Conservation (phyloP, 2,888 invertebrate species). For the Ditylenchus weischeri region DNA sequence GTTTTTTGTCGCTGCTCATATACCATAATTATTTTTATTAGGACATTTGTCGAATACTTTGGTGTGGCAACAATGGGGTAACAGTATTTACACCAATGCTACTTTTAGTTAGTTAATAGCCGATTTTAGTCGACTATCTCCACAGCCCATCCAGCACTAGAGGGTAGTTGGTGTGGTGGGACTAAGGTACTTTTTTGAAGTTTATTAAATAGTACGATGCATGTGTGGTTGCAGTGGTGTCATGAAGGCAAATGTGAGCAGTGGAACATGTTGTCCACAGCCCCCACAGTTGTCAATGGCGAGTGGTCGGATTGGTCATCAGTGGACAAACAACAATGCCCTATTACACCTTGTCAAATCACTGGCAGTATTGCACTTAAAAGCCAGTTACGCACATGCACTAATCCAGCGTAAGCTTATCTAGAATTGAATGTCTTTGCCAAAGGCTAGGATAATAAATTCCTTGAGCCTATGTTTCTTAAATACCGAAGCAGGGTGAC, state of each 20-base stretch:
- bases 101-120: too few species aligned
- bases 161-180: conserved; percentile 58
- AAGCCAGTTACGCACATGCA: conserved; percentile 53
- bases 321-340: conserved; percentile 42
- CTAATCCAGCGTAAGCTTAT: conserved; percentile 52
- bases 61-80: conserved; percentile 57
- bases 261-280: conserved; percentile 42
- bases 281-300: conserved; percentile 45
- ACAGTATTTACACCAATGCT: too few species aligned
- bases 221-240: conserved; percentile 47
- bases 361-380: conserved; percentile 50
- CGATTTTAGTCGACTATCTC: conserved; percentile 49
- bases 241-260: conserved; percentile 50
- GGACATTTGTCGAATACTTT: conserved; percentile 57
- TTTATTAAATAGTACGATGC: too few species aligned
- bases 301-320: conserved; percentile 56
- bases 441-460: neutral
- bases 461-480: neutral
- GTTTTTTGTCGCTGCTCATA: neutral
- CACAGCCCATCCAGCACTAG: conserved; percentile 58
- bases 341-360: conserved; percentile 55
- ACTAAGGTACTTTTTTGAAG: conserved; percentile 36
- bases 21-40: conserved; percentile 22
- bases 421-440: neutral
- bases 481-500: too few species aligned